Evolutionary conservation across 2,113 vertebrate species (phyloP), one percentile per base, ranked within the genome.

Genomic region (Tilapia sparmanii): DNA sequence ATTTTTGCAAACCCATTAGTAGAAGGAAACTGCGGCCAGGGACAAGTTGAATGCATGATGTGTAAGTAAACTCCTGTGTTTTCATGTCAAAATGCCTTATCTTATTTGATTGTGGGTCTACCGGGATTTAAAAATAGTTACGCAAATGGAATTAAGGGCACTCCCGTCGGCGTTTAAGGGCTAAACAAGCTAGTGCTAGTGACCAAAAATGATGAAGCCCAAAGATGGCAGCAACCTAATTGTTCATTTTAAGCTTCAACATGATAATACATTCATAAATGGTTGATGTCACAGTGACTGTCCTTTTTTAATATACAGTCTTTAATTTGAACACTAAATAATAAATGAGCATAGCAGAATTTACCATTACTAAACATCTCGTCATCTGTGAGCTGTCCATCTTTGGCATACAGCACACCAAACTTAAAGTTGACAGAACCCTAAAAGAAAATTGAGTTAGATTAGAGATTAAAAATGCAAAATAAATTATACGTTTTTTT

Each of bases 291-390:
- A 78, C 16, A 47, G 42, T 78, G 26, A 47, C 26, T 31, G 10
- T 76, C 68, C 24, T 47, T 47, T 47, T 79, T 66, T 35, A 35
- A 52, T 11, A 76, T 47, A 29, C 40, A 47, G 11, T 33, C 24
- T 19, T 78, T 50, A 10, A 31, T 50, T 31, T 31, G 22, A 54
- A 81, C 26, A 33, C 19, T 26, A 24, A 35, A 10, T 35, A 68
- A 59, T 42, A 82, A 5, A 8, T 29, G 35, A 86, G 45, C 6
- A 3, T 3, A 19, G 15, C 82, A 54, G 42, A 4, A 89, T 96
- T 97, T 94, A 99, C 99, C 98, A 1, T 99, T 99, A 94, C 99
- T 99, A 91, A 99, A 99, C 98, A 99, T 99, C 93, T 99, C 99
- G 40, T 99, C 99, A 10, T 99, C 99, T 11, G 99, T 99, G 87